A percentile compares a stretch with the other conserved stretches of the same genome.
These are phyloP conservation scores for Microplitis demolitor DNA, from an alignment of 1,140 invertebrate genomes.

Conservation along the genomic window DNA sequence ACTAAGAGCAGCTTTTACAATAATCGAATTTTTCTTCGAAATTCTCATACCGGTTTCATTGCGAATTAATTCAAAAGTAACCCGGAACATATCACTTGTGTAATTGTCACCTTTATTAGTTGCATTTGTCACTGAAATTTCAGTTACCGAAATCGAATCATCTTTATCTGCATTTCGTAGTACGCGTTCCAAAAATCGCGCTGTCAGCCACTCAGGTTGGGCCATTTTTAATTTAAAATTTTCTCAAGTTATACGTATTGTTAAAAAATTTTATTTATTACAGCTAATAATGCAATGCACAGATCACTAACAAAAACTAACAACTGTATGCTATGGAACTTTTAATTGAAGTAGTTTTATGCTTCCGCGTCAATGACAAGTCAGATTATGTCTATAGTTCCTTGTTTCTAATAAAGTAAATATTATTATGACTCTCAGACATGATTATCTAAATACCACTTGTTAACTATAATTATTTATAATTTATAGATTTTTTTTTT, in stretches of 20 bases:
- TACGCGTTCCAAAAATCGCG: conserved; percentile 51
- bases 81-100: conserved; percentile 55
- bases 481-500: too few species aligned
- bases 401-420: too few species aligned
- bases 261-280: too few species aligned
- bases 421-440: too few species aligned
- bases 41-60: conserved; percentile 19
- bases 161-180: conserved; percentile 47
- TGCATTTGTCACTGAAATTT: conserved; percentile 46
- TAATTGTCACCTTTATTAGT: conserved; percentile 61
- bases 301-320: too few species aligned
- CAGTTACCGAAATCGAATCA: conserved; percentile 44
- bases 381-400: too few species aligned
- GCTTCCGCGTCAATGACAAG: too few species aligned
- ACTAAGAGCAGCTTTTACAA: conserved; percentile 41
- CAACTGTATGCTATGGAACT: too few species aligned
- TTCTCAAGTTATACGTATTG: too few species aligned
- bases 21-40: conserved; percentile 41
- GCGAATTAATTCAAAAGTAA: conserved; percentile 37
- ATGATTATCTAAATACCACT: too few species aligned
- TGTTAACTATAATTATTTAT: too few species aligned
- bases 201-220: conserved; percentile 55
- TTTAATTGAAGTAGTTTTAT: too few species aligned
- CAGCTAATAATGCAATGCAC: background rate
- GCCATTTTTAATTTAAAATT: background rate